Evolutionary conservation across 2,888 invertebrate species (phyloP).

Genomic region (Syrista parreyssii): DNA sequence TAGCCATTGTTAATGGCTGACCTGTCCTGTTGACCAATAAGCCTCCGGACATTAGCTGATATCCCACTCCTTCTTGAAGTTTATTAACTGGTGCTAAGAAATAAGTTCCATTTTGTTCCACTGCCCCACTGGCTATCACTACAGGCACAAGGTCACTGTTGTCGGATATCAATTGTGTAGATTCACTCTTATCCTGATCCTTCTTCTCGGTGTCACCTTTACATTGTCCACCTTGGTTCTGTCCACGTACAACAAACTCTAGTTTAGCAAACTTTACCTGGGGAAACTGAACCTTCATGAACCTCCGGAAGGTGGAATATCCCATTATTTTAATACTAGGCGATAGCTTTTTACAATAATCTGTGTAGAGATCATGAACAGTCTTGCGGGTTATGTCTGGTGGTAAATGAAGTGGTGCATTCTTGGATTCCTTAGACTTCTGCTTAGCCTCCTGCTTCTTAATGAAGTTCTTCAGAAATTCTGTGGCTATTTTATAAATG

Average conservation of each 20-base stretch:
- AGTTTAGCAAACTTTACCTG: constrained; percentile 77
- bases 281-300: constrained; percentile 85
- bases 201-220: constrained; percentile 31
- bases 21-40: constrained; percentile 44
- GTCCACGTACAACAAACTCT: constrained; percentile 61
- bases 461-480: constrained; percentile 80
- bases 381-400: constrained; percentile 75
- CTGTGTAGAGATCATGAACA: constrained; percentile 79
- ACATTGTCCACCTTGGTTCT: constrained; percentile 17
- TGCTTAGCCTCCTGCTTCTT: constrained; percentile 73
- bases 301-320: constrained; percentile 82
- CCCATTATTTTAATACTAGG: constrained; percentile 82
- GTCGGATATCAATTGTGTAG: constrained; percentile 33
- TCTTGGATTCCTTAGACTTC: constrained; percentile 68
- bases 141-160: constrained; percentile 46
- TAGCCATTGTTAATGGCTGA: constrained; percentile 33
- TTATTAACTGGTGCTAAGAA: constrained; percentile 53
- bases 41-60: constrained; percentile 46
- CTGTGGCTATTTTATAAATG: constrained; percentile 82
- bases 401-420: constrained; percentile 69
- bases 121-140: constrained; percentile 43
- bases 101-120: constrained; percentile 45
- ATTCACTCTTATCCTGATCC: constrained; percentile 25
- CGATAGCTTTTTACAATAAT: constrained; percentile 77
- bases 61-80: constrained; percentile 45